Base-by-base conservation (phyloP, 2,113 vertebrate species). In the Muscicapa adusta region DNA sequence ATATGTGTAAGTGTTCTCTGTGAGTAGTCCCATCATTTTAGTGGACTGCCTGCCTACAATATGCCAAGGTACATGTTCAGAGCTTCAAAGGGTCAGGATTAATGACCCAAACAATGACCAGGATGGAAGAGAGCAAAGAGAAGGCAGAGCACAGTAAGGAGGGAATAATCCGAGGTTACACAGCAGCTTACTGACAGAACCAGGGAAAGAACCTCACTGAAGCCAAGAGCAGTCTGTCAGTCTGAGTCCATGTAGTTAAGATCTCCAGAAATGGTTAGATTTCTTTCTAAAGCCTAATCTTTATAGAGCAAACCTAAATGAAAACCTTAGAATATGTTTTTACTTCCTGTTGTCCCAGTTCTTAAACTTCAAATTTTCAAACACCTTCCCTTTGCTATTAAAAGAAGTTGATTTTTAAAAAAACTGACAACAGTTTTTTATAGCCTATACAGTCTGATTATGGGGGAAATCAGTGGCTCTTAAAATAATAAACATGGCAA, bases 401-500 rank as follows among this genome's bases (percentile, higher is more conserved):
- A 60, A 36, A 81, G 34, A 67, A 1, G 2, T 38, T 83, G 1
- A 18, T 71, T 61, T 11, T 13, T 48, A 78, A 50, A 76, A 7
- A 12, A 68, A 22, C 0, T 0, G 16, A 9, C 18, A 15, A 33
- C n/a, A 60, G 16, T 10, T 93, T 96, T 88, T 91, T 91, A 48
- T 67, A 51, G 68, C 61, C 56, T 33, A 1, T 89, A n/a, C 40
- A 61, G 34, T 50, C 53, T 92, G 56, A 77, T 86, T 94, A 83
- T 77, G 45, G 51, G 53, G 33, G 73, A 89, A 67, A 34, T 70
- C 63, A 70, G 25, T 66, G 33, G 15, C 68, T 89, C 51, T 84
- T 92, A 60, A 68, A 93, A 83, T 83, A 93, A 67, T 82, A 87
- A 91, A 89, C 42, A 45, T 72, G 33, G 57, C 58, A 89, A 78